Evolutionary conservation across 2,113 vertebrate species (phyloP), one percentile per base, ranked within the genome.

Genomic region (Clupea harengus): DNA sequence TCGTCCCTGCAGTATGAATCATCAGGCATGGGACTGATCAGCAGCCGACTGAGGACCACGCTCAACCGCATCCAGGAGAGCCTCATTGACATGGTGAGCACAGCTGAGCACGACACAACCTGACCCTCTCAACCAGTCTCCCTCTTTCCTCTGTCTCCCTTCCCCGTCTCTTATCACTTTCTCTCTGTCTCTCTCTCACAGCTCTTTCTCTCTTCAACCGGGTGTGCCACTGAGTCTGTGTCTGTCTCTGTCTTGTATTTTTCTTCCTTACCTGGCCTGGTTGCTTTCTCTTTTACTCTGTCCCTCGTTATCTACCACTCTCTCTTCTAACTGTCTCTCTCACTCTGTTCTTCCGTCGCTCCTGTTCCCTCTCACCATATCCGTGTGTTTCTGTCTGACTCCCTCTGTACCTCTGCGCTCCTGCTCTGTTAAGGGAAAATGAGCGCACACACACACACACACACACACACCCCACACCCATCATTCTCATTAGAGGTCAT

Each of bases 41-140:
- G 98, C 93, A 99, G 97, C 93, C 94, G 98, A 92, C 94, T 99
- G 87, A 96, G 97, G 83, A 99, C 98, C 67, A 99, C 98, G 0
- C 94, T 99, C 85, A 99, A 95, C 95, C 96, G 98, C 91, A 99
- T 99, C 92, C 98, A 99, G 86, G 98, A 99, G 93, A 98, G 95
- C 91, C 96, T 99, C 88, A 99, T 99, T 89, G 97, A 99, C 92
- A 87, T 98, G 95, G 98, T 99, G 93, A 95, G 97, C 32, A 6
- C 54, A 60, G n/a, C 8, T 8, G 8, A 25, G 18, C 54, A 20
- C 52, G 18, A 4, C 18, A 4, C 52, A 3, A 15, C 50, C 54
- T 20, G 18, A 32, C 67, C 8, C 0, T n/a, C 60, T 7, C 20
- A 22, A 20, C 22, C 18, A 6, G 1, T n/a, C 57, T 6, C 17